A percentile compares a stretch with the other conserved stretches of the same genome.
Evolutionary conservation across 2,797 vertebrate genomes (phyloP).

Genomic region (Mormyrus proboscirostris): DNA sequence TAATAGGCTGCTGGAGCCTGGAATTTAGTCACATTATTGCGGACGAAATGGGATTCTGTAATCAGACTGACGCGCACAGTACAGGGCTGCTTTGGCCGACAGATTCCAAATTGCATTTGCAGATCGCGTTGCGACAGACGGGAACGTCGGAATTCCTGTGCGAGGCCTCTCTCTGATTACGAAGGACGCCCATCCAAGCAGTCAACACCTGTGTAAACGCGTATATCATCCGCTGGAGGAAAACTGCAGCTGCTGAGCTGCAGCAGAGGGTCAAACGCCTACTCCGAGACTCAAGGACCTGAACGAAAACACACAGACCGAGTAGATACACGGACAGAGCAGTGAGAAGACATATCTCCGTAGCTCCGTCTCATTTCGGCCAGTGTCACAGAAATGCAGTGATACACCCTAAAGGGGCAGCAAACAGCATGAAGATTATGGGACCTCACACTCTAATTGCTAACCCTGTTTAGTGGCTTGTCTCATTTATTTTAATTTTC

Average conservation of each 20-base stretch:
- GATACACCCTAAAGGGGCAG: not conserved
- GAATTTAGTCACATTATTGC: slow-evolving; percentile 27
- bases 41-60: slow-evolving; percentile 34
- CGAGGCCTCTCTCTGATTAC: no score
- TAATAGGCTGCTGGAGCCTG: slow-evolving; percentile 28
- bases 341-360: not conserved
- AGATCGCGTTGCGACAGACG: not conserved
- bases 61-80: slow-evolving; percentile 22
- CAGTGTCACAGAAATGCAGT: not conserved
- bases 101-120: slow-evolving; percentile 14
- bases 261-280: not conserved
- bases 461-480: not conserved
- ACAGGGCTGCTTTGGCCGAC: not conserved
- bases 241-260: not conserved
- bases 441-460: not conserved
- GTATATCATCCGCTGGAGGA: not conserved
- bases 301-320: not conserved
- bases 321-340: not conserved
- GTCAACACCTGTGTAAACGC: not conserved
- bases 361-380: not conserved
- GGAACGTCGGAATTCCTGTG: not conserved
- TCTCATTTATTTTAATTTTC: not conserved
- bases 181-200: not conserved
- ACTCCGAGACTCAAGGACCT: not conserved
- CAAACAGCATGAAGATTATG: not conserved